Conservation (phyloP, 2,888 invertebrate species). For the Aspidiotus destructor region DNA sequence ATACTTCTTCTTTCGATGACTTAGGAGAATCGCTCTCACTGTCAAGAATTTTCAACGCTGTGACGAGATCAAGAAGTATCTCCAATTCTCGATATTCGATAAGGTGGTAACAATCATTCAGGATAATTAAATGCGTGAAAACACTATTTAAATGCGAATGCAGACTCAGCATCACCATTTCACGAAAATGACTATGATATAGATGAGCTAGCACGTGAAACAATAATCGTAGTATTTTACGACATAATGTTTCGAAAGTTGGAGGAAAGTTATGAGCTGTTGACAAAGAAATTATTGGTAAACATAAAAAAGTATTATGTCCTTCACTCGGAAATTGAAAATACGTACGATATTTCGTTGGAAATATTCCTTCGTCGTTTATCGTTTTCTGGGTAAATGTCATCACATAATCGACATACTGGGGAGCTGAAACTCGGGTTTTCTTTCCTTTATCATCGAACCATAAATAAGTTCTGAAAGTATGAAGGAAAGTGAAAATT, state of each 20-base stretch:
- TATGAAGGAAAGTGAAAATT: not conserved
- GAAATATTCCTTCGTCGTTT: conserved; percentile 92
- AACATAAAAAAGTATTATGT: conserved; percentile 5
- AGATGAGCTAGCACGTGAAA: conserved; percentile 97
- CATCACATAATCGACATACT: conserved; percentile 98
- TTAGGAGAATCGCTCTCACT: conserved; percentile 6
- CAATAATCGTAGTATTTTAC: conserved; percentile 90
- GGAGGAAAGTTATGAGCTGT: conserved; percentile 87
- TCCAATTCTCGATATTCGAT: conserved; percentile 94
- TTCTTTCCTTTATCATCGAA: conserved; percentile 98
- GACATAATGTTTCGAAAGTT: conserved; percentile 86
- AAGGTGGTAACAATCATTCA: conserved; percentile 74
- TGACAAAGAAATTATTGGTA: too few species aligned
- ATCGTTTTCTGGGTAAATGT: conserved; percentile 94
- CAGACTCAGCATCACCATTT: conserved; percentile 83
- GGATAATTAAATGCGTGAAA: conserved; percentile 87
- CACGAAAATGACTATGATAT: conserved; percentile 95
- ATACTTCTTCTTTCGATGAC: not conserved
- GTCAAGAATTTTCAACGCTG: conserved; percentile 52
- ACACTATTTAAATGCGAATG: conserved; percentile 96
- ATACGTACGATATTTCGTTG: conserved; percentile 89
- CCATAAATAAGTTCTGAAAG: conserved; percentile 86
- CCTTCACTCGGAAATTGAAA: not conserved
- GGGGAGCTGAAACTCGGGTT: conserved; percentile 90
- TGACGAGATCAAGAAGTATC: conserved; percentile 81